Conservation (phyloP, 2,113 vertebrate species). For the Desmodus rotundus region DNA sequence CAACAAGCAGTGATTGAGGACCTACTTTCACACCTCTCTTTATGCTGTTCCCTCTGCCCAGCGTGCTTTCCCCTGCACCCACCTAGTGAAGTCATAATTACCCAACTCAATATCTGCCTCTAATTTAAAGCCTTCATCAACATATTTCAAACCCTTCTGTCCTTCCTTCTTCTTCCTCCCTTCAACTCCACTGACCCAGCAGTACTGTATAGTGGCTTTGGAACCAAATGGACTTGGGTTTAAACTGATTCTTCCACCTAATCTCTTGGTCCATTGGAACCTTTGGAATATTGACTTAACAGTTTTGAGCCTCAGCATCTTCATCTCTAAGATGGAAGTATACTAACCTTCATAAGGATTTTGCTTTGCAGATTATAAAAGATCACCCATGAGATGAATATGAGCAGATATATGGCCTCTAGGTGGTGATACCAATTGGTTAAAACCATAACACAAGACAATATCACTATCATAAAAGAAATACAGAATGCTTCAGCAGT, state of each 20-base stretch:
- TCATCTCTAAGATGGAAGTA: neutral
- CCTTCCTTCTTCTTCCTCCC: neutral
- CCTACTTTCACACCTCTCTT: neutral
- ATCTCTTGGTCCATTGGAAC: neutral
- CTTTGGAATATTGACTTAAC: neutral
- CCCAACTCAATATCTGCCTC: neutral
- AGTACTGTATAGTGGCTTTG: neutral
- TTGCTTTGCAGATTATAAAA: neutral
- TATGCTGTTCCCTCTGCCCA: neutral
- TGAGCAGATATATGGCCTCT: neutral
- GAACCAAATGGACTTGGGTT: neutral
- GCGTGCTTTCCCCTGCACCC: neutral
- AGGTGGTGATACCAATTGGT: neutral
- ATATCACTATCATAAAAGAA: neutral
- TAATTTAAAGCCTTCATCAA: neutral
- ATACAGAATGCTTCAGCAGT: neutral
- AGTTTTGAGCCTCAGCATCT: neutral
- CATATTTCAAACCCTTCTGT: neutral
- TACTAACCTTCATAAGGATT: neutral
- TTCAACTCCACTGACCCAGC: neutral
- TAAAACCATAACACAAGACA: neutral
- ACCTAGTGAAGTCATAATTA: neutral
- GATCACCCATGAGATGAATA: neutral
- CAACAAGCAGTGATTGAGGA: neutral
- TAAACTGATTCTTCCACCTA: neutral